A percentile compares a stretch with the other conserved stretches of the same genome.
These are phyloP conservation scores for Zygaena filipendulae DNA, from an alignment of 2,888 invertebrate genomes.

Conservation along the genomic window DNA sequence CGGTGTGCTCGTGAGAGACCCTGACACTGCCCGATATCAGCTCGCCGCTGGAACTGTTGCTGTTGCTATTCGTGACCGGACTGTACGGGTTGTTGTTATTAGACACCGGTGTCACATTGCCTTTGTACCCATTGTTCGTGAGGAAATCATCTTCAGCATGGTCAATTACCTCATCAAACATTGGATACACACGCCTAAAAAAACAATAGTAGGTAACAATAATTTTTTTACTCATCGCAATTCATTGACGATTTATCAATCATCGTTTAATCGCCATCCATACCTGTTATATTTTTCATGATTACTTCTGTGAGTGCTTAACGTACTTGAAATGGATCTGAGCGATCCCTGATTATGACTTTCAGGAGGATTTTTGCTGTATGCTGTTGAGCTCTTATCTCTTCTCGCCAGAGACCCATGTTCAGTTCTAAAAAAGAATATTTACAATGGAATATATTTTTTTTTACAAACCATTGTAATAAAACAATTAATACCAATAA, in stretches of 20 bases:
- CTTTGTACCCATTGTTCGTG: slow-evolving; percentile 56
- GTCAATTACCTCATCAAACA: slow-evolving; percentile 43
- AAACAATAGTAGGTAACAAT: slow-evolving; percentile 13
- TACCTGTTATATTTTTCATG: slow-evolving; percentile 61
- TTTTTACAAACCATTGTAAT: neutral
- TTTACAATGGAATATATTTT: neutral
- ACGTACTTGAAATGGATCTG: slow-evolving; percentile 68
- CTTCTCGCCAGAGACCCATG: slow-evolving; percentile 53
- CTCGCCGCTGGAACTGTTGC: slow-evolving; percentile 64
- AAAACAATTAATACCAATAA: no score
- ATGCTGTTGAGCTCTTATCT: slow-evolving; percentile 45
- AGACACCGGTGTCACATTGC: slow-evolving; percentile 40
- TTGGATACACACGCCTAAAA: slow-evolving; percentile 54
- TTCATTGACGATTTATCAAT: no score
- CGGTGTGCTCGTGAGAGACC: slow-evolving; percentile 80
- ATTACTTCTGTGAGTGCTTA: slow-evolving; percentile 64
- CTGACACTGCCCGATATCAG: slow-evolving; percentile 61
- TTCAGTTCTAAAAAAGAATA: slow-evolving; percentile 31
- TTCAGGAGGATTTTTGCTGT: slow-evolving; percentile 42
- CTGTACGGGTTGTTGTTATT: slow-evolving; percentile 61
- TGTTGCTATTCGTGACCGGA: slow-evolving; percentile 61
- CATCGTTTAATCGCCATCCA: slow-evolving; percentile 9
- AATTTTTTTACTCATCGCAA: no score
- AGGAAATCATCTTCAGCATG: slow-evolving; percentile 47
- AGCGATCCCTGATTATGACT: slow-evolving; percentile 64